A percentile compares a stretch with the other conserved stretches of the same genome.
Conservation (phyloP, 2,113 vertebrate genomes). For the Sceloporus tristichus region DNA sequence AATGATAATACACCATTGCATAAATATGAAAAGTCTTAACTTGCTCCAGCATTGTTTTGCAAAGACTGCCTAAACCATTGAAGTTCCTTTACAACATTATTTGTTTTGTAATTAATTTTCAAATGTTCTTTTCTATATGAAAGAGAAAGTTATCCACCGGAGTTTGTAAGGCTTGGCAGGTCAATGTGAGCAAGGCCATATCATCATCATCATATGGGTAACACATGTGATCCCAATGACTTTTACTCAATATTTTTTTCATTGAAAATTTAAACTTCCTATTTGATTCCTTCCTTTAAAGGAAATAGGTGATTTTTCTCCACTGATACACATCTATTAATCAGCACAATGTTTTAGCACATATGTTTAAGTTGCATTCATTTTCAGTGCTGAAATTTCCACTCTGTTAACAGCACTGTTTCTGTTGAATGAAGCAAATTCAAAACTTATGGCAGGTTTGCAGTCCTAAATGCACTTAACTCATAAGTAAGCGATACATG, state of each 20-base stretch:
- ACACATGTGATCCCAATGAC: neutral
- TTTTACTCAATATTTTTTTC: neutral
- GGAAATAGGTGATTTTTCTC: neutral
- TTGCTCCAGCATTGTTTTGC: too few relatives aligned
- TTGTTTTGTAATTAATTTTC: too few relatives aligned
- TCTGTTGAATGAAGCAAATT: neutral
- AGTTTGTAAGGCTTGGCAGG: too few relatives aligned
- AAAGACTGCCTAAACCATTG: too few relatives aligned
- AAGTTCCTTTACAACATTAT: too few relatives aligned
- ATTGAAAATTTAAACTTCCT: constrained; percentile 25
- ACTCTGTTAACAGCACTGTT: neutral
- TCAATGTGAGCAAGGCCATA: too few relatives aligned
- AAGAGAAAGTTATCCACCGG: too few relatives aligned
- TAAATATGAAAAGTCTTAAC: too few relatives aligned
- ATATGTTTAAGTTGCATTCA: neutral
- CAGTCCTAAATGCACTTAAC: constrained; percentile 17
- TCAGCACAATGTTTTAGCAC: constrained; percentile 17
- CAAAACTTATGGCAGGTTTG: neutral
- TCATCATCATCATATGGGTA: too few relatives aligned
- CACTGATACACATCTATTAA: neutral
- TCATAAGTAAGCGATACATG: constrained; percentile 38
- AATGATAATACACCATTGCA: too few relatives aligned
- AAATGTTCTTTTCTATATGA: too few relatives aligned
- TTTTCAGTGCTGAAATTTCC: constrained; percentile 14
- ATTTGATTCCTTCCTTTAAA: constrained; percentile 20